Base-by-base conservation (phyloP, 2,113 vertebrate species). In the Lamprotornis superbus region DNA sequence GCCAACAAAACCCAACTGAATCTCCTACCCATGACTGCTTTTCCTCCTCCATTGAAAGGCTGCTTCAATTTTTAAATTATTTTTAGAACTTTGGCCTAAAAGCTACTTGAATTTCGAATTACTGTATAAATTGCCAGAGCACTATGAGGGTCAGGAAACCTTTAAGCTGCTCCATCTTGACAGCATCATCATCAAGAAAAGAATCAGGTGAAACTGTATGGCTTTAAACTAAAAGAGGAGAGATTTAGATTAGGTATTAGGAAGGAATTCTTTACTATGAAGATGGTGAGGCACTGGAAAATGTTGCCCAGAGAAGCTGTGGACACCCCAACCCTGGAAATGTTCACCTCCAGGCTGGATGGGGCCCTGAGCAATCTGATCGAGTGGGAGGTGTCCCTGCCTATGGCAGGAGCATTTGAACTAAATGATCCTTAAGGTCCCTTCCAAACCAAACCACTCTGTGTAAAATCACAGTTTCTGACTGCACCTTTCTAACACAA, bases 311-410 rank as follows among this genome's bases (percentile, higher is more conserved):
- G 47, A 63, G 35, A 69, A 90, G 35, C 40, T 42, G 40, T 40
- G 31, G 40, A 40, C 0, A 0, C 17, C 21, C 15, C 63, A 90
- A 9, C 3, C 18, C 25, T 5, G 4, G n/a, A 69, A 69, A 55
- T 8, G 5, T 11, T 61, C 79, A 61, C 15, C 11, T n/a, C 25
- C 35, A 83, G 25, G 8, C 0, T 23, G 21, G 21, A 25, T 23
- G n/a, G 10, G 24, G 15, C 10, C 42, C 14, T 40, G 10, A 61
- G 11, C 17, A 35, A 61, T 10, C 24, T 55, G 24, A 6, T 40
- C 30, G 27, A 61, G 17, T 3, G 47, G 49, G 19, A 76, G 8
- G 17, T 8, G 17, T 13, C 35, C 17, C 25, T 27, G 12, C 28
- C 61, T 19, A 22, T 0, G 5, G 11, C 46, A 46, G 24, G 20